Evolutionary conservation across 2,888 invertebrate species (phyloP).

Genomic region (Spisula subtruncata): DNA sequence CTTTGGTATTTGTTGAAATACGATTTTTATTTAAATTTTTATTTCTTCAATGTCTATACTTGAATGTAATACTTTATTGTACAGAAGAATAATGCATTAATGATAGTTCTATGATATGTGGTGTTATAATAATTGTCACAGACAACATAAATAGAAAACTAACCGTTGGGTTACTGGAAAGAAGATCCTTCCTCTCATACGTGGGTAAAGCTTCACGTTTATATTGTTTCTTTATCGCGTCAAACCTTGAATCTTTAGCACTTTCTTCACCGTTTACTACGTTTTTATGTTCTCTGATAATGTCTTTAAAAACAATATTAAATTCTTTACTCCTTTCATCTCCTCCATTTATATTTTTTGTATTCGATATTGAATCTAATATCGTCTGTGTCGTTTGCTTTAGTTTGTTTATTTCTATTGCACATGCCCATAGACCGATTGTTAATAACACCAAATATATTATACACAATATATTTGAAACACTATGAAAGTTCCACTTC

Average conservation of each 20-base stretch:
- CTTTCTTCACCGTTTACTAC: neutral
- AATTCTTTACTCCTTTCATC: neutral
- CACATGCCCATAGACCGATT: slow-evolving; percentile 52
- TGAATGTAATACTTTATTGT: too few relatives aligned
- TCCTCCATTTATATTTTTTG: neutral
- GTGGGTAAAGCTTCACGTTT: slow-evolving; percentile 5
- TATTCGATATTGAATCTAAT: slow-evolving; percentile 24
- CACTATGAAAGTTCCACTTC: slow-evolving; percentile 44
- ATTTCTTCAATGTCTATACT: too few relatives aligned
- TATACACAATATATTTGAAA: slow-evolving; percentile 50
- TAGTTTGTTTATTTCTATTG: slow-evolving; percentile 48
- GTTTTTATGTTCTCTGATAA: neutral
- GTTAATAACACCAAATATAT: slow-evolving; percentile 53
- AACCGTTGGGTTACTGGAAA: neutral
- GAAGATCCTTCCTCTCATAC: neutral
- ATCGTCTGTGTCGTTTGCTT: slow-evolving; percentile 44
- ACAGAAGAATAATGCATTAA: too few relatives aligned
- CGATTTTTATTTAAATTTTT: too few relatives aligned
- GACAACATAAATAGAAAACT: neutral
- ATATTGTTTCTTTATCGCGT: neutral
- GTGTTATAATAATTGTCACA: neutral
- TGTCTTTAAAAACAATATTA: slow-evolving; percentile 1
- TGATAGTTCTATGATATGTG: too few relatives aligned
- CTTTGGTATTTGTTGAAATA: too few relatives aligned
- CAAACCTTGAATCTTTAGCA: neutral